Percentiles rank a stretch among this genome's conserved stretches.
phyloP scores from a whole-genome alignment of 2,113 vertebrate genomes.

The Numida meleagris region DNA sequence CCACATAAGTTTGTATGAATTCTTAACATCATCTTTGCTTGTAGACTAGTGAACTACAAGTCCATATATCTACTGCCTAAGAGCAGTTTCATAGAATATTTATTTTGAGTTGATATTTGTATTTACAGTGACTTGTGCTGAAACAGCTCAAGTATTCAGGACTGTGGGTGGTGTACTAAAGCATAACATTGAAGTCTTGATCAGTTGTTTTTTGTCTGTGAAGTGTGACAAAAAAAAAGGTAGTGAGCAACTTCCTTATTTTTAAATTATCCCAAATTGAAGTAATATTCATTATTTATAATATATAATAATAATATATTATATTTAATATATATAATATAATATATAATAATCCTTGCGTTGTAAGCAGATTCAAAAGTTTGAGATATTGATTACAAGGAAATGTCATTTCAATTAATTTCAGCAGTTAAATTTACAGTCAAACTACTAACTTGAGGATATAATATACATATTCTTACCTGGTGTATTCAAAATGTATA shows the following conservation, averaged over 20 bases:
- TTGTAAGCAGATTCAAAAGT: not conserved
- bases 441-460: not conserved
- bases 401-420: not conserved
- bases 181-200: not conserved
- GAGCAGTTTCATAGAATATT: not conserved
- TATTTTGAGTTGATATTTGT: not conserved
- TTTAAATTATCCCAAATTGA: not conserved
- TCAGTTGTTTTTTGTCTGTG: not conserved
- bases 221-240: not conserved
- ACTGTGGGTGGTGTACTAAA: not conserved
- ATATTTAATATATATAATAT: too few relatives aligned
- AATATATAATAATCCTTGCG: too few relatives aligned
- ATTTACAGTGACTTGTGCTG: not conserved
- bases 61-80: not conserved
- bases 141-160: not conserved
- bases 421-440: not conserved
- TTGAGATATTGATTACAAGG: not conserved
- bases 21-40: not conserved
- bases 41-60: not conserved
- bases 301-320: too few relatives aligned
- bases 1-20: too few relatives aligned
- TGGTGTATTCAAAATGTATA: not conserved
- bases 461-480: not conserved
- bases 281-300: too few relatives aligned
- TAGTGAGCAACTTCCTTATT: not conserved